Conservation (phyloP, 2,888 invertebrate genomes). For the Coenonympha glycerion region DNA sequence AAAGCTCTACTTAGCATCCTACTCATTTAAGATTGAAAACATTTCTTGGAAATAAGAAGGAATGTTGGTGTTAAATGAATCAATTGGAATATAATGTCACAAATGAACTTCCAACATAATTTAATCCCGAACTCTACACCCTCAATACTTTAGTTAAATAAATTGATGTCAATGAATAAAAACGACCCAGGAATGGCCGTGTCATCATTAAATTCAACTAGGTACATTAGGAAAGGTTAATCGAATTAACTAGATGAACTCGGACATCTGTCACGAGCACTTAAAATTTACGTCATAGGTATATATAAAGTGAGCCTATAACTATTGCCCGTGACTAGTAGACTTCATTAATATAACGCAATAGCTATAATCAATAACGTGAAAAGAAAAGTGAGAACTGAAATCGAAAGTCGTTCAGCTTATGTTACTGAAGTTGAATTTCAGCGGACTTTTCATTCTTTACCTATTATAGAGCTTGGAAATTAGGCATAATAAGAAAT, state of each 20-base stretch:
- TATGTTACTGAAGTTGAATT: no score
- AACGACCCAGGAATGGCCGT: slow-evolving; percentile 53
- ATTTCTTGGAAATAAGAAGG: not conserved
- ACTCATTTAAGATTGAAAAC: not conserved
- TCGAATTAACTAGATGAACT: slow-evolving; percentile 59
- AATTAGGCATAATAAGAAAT: no score
- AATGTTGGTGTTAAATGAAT: not conserved
- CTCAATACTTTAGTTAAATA: slow-evolving; percentile 28
- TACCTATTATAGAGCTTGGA: no score
- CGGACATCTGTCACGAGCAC: slow-evolving; percentile 6
- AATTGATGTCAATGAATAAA: slow-evolving; percentile 64
- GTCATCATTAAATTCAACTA: slow-evolving; percentile 50
- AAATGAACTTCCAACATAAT: slow-evolving; percentile 3
- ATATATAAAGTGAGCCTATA: not conserved
- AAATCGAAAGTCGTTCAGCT: no score
- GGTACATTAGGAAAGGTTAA: slow-evolving; percentile 65
- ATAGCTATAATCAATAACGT: no score
- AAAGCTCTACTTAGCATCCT: not conserved
- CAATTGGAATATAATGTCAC: not conserved
- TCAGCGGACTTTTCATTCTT: no score
- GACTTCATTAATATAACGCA: not conserved
- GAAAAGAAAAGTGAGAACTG: no score
- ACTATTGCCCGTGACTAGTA: not conserved
- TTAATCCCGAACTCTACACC: slow-evolving; percentile 6
- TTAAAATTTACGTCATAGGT: not conserved